Evolutionary conservation across 2,888 invertebrate species (phyloP).

Genomic region (Drosophila pegasa): DNA sequence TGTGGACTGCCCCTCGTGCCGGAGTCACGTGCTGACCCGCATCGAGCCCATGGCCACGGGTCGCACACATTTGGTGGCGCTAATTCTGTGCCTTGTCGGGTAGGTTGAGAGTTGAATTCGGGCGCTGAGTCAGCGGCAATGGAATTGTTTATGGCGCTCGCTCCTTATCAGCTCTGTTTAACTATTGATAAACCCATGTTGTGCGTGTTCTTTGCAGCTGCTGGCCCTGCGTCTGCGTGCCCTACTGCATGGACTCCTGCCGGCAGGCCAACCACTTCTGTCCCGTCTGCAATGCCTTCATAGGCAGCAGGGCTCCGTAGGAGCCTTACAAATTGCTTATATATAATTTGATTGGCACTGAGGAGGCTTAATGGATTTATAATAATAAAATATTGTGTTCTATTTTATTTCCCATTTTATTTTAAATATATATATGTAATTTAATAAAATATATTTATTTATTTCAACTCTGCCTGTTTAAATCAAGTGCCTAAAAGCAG

Average conservation of each 20-base stretch:
- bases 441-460: neutral
- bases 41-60: constrained; percentile 6
- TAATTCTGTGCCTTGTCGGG: constrained; percentile 39
- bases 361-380: too few species aligned
- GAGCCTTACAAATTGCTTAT: too few species aligned
- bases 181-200: neutral
- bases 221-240: constrained; percentile 48
- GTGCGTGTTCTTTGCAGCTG: constrained; percentile 15
- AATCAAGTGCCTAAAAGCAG: neutral
- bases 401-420: too few species aligned
- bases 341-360: too few species aligned
- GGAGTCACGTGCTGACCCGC: constrained; percentile 42
- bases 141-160: neutral
- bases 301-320: constrained; percentile 17
- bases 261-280: constrained; percentile 40
- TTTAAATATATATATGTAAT: neutral
- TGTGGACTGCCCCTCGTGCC: constrained; percentile 43
- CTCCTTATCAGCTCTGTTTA: constrained; percentile 1
- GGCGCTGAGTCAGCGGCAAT: constrained; percentile 1
- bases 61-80: constrained; percentile 29
- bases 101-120: constrained; percentile 13
- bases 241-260: constrained; percentile 49
- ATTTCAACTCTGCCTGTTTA: neutral
- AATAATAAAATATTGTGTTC: too few species aligned
- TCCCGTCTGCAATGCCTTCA: constrained; percentile 34